A percentile compares a stretch with the other conserved stretches of the same genome.
These are phyloP conservation scores for Nettapus auritus DNA, from an alignment of 2,113 vertebrate species.

Conservation along the genomic window DNA sequence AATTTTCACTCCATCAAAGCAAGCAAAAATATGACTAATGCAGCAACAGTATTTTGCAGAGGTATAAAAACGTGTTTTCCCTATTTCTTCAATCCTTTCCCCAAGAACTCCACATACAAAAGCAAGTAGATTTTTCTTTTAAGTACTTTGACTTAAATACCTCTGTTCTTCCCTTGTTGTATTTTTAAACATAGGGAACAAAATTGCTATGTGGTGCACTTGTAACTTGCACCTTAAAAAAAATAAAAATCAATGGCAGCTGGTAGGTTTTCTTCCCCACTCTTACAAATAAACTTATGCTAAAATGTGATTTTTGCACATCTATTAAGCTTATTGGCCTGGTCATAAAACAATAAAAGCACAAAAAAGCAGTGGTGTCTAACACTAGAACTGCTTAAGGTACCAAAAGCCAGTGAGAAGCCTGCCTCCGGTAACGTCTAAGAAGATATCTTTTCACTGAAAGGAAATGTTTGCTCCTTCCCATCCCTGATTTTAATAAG, in stretches of 20 bases:
- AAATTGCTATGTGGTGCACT: background rate
- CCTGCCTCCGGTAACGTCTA: background rate
- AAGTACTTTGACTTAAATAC: background rate
- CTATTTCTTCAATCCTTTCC: background rate
- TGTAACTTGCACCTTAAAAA: background rate
- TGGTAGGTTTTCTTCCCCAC: background rate
- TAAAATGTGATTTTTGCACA: background rate
- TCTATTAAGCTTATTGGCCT: background rate
- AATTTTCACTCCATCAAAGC: background rate
- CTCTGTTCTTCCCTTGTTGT: background rate
- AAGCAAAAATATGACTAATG: background rate
- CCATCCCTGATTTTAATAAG: conserved; percentile 33
- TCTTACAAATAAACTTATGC: background rate
- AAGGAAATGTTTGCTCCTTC: conserved; percentile 8
- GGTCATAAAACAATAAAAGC: background rate
- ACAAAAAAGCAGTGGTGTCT: background rate
- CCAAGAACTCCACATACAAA: background rate
- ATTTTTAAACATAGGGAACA: background rate
- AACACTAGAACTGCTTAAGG: background rate
- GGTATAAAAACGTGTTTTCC: background rate
- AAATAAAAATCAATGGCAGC: background rate
- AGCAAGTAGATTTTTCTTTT: background rate
- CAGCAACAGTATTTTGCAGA: background rate
- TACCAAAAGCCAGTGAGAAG: background rate
- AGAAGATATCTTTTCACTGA: conserved; percentile 26